Conservation (phyloP, 2,797 vertebrate genomes). For the Molossus molossus region DNA sequence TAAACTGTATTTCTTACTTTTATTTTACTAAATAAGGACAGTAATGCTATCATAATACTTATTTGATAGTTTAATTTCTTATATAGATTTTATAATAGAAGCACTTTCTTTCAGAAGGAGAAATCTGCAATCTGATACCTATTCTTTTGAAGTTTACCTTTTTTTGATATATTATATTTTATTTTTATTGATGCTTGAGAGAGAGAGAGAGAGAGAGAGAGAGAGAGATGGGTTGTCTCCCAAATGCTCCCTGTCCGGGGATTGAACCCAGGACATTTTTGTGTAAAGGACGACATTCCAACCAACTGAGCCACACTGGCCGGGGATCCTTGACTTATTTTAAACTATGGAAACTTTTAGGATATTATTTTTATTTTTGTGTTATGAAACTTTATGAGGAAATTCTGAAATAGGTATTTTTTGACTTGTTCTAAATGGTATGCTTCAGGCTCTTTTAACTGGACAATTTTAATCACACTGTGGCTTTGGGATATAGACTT, state of each 20-base stretch:
- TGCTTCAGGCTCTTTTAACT: neutral
- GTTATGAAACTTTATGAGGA: neutral
- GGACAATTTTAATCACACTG: neutral
- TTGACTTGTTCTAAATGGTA: neutral
- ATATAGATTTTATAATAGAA: neutral
- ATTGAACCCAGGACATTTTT: too few species aligned
- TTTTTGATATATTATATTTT: too few species aligned
- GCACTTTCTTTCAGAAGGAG: neutral
- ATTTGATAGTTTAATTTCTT: neutral
- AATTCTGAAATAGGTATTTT: neutral
- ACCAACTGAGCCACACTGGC: too few species aligned
- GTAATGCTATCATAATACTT: neutral
- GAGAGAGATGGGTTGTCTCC: too few species aligned
- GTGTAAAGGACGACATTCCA: too few species aligned
- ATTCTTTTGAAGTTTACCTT: neutral
- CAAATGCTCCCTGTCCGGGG: too few species aligned
- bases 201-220: too few species aligned
- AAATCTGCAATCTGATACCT: neutral
- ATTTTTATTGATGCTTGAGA: too few species aligned
- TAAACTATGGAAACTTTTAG: neutral
- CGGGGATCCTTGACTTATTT: neutral
- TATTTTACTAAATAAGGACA: neutral
- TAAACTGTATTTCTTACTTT: neutral
- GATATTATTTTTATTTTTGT: neutral
- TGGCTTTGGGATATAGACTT: neutral